Base-by-base conservation (phyloP, 1,140 invertebrate genomes). In the Battus philenor region DNA sequence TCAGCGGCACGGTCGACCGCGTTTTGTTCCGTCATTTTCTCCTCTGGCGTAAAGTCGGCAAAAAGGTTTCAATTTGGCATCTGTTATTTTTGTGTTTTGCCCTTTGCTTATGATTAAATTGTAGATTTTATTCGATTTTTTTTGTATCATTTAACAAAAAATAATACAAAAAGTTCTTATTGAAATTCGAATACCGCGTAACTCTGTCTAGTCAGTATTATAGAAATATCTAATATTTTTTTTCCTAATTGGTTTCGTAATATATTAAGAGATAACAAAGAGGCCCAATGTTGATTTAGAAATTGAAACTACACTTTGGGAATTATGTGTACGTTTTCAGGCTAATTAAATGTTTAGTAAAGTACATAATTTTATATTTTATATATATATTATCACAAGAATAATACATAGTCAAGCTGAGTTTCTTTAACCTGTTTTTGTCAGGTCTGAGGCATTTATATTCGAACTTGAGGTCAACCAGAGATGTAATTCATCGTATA, bases 11-110 rank as follows among this genome's bases (percentile, higher is more conserved):
- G 68, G 60, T 57, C 66, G 64, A 59, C 59, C 61, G 63, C 48
- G 27, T 67, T 62, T 61, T 63, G 60, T 71, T 65, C 70, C 68
- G 56, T 60, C 60, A 68, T 63, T 53, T 52, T 49, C 44, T 47
- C 50, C 34, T 29, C 29, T 57, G 49, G 52, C 49, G 46, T 34
- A 53, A 61, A 44, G 43, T 53, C 32, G 20, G 33, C 43, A 50
- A 50, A 47, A 54, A 36, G 22, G 16, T 24, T 44, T 47, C 34
- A 15, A 43, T n/a, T 27, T 26, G 9, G 16, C 17, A 10, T 8
- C 13, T 26, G 26, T 29, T 44, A 47, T 55, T 20, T 26, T 29
- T 16, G 7, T 15, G 24, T 44, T 31, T 31, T 17, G 16, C 33
- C 10, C 7, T 4, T 22, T 11, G 33, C 6, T 3, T 3, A 6